Percentiles rank a stretch among this genome's conserved stretches.
Conservation (phyloP, 2,113 vertebrate genomes). For the Typhlomys cinereus region DNA sequence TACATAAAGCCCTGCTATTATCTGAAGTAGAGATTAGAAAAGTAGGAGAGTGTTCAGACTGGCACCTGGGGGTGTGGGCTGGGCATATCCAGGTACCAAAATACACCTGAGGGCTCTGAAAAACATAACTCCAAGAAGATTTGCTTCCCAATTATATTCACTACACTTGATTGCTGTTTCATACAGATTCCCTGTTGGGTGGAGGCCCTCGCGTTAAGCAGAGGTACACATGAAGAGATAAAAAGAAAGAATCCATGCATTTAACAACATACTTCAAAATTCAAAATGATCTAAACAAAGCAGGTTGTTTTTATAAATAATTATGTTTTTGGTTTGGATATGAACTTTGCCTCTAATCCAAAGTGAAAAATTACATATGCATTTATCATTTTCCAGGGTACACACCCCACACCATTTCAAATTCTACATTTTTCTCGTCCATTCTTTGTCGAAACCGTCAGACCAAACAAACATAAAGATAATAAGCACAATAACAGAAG, state of each 20-base stretch:
- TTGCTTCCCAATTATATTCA: conserved; percentile 16
- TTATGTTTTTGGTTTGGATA: conserved; percentile 67
- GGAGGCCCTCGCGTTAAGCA: conserved; percentile 49
- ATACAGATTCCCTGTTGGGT: conserved; percentile 45
- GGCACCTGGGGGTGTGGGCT: neutral
- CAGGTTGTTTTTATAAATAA: conserved; percentile 64
- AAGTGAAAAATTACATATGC: conserved; percentile 58
- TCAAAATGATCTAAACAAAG: conserved; percentile 72
- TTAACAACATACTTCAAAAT: conserved; percentile 52
- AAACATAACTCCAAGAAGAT: conserved; percentile 34
- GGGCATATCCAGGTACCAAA: conserved; percentile 1
- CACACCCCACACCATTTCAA: conserved; percentile 42
- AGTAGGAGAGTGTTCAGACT: neutral
- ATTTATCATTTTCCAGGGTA: conserved; percentile 64
- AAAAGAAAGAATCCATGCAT: conserved; percentile 46
- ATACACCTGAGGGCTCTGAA: neutral
- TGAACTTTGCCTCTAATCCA: conserved; percentile 68
- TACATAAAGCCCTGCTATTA: neutral
- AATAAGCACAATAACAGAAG: conserved; percentile 63
- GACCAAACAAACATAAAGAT: conserved; percentile 63
- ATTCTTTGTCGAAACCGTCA: conserved; percentile 34
- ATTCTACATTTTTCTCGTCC: conserved; percentile 54
- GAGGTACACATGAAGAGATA: conserved; percentile 30
- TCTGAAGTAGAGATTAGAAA: neutral
- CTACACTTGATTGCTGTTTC: conserved; percentile 50